A percentile compares a stretch with the other conserved stretches of the same genome.
phyloP scores from a whole-genome alignment of 2,888 invertebrate genomes.

The Zootermopsis nevadensis region DNA sequence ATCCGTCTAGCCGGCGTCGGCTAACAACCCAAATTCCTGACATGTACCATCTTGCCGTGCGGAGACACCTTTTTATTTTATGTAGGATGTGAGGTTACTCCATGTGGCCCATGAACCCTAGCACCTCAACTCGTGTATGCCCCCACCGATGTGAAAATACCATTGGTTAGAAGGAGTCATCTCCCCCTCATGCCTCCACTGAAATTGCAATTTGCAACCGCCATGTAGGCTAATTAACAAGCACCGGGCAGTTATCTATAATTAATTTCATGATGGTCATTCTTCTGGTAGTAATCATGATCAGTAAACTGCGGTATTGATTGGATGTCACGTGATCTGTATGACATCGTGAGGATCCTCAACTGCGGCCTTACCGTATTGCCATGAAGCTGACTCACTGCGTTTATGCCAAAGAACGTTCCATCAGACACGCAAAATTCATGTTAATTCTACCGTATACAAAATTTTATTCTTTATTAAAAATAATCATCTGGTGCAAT shows the following conservation, averaged over 20 bases:
- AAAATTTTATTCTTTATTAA: too few relatives aligned
- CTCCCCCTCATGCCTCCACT: not conserved
- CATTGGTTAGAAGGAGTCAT: not conserved
- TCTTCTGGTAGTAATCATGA: not conserved
- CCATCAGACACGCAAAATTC: too few relatives aligned
- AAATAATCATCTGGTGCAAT: too few relatives aligned
- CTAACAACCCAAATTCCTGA: not conserved
- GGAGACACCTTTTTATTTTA: conserved; percentile 2
- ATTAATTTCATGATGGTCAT: not conserved
- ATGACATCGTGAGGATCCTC: not conserved
- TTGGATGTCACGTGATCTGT: not conserved
- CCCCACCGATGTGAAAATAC: not conserved
- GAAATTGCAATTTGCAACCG: conserved; percentile 1
- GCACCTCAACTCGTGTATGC: not conserved
- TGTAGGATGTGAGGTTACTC: not conserved
- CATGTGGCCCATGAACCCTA: not conserved
- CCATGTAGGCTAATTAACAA: not conserved
- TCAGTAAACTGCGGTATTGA: conserved; percentile 11
- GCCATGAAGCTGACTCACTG: too few relatives aligned
- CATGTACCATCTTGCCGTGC: not conserved
- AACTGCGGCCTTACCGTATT: too few relatives aligned
- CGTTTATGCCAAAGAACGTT: too few relatives aligned
- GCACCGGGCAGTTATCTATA: not conserved
- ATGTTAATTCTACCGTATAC: too few relatives aligned
- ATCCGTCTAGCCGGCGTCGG: not conserved